Conservation (phyloP, 2,113 vertebrate species). For the Aviceda subcristata region DNA sequence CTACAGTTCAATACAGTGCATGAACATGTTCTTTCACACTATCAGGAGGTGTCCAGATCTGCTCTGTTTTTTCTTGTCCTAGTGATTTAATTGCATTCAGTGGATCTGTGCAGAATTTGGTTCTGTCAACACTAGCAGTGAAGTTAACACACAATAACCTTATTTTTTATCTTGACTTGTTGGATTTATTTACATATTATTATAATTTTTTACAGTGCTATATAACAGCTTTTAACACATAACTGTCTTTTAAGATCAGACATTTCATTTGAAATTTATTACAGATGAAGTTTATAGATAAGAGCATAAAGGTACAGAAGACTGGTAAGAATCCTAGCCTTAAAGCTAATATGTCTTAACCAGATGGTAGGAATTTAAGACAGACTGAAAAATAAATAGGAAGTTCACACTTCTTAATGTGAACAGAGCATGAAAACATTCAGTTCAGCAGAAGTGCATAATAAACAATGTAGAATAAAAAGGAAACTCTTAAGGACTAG, state of each 20-base stretch:
- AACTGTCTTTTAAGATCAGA: not conserved
- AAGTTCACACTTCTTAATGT: slow-evolving; percentile 18
- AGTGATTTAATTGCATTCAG: not conserved
- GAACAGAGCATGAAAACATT: not conserved
- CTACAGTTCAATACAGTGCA: not conserved
- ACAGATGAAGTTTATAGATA: not conserved
- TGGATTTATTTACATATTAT: not conserved
- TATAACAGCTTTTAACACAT: not conserved
- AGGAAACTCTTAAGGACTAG: not conserved
- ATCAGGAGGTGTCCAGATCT: not conserved
- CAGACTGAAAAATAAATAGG: slow-evolving; percentile 31
- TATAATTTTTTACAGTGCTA: not conserved
- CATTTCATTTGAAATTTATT: not conserved
- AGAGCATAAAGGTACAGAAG: not conserved
- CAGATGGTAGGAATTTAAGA: slow-evolving; percentile 18
- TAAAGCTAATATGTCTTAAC: not conserved
- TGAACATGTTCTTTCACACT: not conserved
- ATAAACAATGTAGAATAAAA: not conserved
- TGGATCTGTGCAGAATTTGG: not conserved
- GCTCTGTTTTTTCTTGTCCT: not conserved
- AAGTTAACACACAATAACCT: not conserved
- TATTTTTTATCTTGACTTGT: not conserved
- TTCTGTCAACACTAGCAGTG: not conserved
- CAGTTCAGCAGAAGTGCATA: not conserved
- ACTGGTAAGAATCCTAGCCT: not conserved